Evolutionary conservation across 2,113 vertebrate genomes (phyloP).

Genomic region (Gymnarchus niloticus): DNA sequence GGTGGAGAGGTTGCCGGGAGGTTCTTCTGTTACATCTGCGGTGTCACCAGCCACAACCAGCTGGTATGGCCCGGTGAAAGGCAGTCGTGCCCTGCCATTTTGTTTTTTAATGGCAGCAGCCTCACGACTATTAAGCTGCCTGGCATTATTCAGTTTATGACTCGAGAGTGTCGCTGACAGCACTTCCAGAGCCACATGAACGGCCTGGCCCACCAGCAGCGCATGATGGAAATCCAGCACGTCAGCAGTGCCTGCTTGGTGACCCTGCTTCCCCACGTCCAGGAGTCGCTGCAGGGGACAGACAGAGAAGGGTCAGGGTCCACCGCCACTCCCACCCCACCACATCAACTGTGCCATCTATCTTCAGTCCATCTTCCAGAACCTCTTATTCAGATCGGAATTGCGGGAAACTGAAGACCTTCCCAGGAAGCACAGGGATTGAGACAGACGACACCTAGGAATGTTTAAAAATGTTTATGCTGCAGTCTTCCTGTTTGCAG

Average conservation of each 20-base stretch:
- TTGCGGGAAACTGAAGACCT: background rate
- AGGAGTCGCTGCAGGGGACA: conserved; percentile 68
- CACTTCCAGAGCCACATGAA: background rate
- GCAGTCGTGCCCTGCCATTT: background rate
- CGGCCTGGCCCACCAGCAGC: background rate
- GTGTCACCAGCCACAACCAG: background rate
- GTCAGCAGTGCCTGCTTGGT: conserved; percentile 87
- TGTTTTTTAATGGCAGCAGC: too few relatives aligned
- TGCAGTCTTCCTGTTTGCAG: background rate
- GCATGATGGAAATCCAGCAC: conserved; percentile 87
- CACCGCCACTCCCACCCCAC: background rate
- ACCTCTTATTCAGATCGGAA: background rate
- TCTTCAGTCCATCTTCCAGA: background rate
- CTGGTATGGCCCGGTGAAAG: background rate
- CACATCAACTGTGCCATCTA: background rate
- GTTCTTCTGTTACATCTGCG: background rate
- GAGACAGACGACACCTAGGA: background rate
- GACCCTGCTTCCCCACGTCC: conserved; percentile 79
- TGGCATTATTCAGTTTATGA: background rate
- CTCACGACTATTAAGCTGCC: too few relatives aligned
- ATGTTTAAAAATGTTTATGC: background rate
- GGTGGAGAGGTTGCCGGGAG: background rate
- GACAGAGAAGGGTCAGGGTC: background rate
- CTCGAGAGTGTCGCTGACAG: background rate
- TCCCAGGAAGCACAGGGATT: too few relatives aligned